Evolutionary conservation across 1,140 invertebrate species (phyloP).

Genomic region (Musca vetustissima): DNA sequence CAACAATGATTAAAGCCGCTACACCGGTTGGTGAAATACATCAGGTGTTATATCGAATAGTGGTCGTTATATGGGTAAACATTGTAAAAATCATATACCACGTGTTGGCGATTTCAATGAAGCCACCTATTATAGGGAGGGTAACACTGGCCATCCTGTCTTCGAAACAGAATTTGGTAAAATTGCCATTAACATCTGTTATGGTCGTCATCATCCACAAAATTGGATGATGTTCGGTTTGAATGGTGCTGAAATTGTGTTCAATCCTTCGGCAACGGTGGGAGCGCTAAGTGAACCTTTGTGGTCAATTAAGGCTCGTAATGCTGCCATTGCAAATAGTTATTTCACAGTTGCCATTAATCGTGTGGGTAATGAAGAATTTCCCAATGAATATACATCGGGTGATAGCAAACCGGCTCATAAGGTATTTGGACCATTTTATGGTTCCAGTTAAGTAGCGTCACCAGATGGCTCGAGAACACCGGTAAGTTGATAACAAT

Average conservation of each 20-base stretch:
- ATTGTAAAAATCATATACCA: too few relatives aligned
- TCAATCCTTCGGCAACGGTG: conserved; percentile 97
- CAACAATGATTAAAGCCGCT: conserved; percentile 86
- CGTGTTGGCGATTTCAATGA: too few relatives aligned
- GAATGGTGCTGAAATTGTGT: too few relatives aligned
- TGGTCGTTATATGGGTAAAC: conserved; percentile 89
- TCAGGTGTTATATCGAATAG: conserved; percentile 88
- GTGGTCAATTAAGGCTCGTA: conserved; percentile 95
- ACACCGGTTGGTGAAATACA: conserved; percentile 95
- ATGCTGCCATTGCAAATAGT: too few relatives aligned
- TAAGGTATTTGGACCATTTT: conserved; percentile 95
- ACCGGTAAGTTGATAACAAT: conserved; percentile 71
- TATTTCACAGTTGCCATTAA: conserved; percentile 96
- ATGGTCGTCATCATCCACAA: too few relatives aligned
- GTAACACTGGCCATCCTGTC: conserved; percentile 94
- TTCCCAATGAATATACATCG: conserved; percentile 92
- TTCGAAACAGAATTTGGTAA: too few relatives aligned
- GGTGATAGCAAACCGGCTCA: conserved; percentile 90
- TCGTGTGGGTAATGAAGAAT: conserved; percentile 90
- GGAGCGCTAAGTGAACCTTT: conserved; percentile 85
- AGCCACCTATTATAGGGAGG: conserved; percentile 98
- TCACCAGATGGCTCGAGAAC: conserved; percentile 92
- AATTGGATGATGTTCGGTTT: too few relatives aligned
- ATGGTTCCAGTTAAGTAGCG: conserved; percentile 93
- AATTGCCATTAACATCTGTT: too few relatives aligned